phyloP scores from a whole-genome alignment of 2,797 vertebrate species.

The Clangula hyemalis region DNA sequence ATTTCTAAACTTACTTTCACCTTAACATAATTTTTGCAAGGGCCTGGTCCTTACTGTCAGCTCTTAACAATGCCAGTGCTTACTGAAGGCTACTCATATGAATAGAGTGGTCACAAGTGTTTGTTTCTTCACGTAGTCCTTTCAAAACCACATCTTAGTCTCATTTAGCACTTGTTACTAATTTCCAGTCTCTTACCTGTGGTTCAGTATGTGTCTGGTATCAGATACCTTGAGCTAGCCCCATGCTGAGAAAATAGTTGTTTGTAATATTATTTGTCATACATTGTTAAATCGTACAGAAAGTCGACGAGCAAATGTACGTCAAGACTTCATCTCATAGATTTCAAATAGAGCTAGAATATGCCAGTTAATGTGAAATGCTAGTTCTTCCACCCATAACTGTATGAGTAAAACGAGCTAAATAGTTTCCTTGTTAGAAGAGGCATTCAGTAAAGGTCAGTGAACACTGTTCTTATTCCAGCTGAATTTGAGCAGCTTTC shows the following conservation, averaged over 20 bases:
- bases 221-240: neutral
- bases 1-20: neutral
- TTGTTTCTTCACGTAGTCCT: neutral
- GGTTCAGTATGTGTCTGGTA: neutral
- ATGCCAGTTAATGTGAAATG: neutral
- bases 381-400: neutral
- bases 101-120: neutral
- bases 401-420: slow-evolving; percentile 13
- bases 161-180: neutral
- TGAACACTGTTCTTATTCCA: slow-evolving; percentile 55
- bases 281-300: neutral
- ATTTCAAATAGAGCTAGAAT: neutral
- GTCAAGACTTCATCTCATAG: neutral
- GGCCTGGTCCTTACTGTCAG: neutral
- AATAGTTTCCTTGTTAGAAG: slow-evolving; percentile 63
- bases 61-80: neutral
- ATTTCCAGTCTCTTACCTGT: neutral
- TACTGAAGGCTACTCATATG: neutral
- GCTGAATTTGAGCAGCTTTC: slow-evolving; percentile 50
- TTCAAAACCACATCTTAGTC: neutral
- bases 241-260: neutral
- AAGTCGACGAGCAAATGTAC: neutral
- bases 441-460: slow-evolving; percentile 53
- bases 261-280: neutral
- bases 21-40: neutral